Percentiles rank a stretch among this genome's conserved stretches.
Conservation (phyloP, 2,888 invertebrate species). For the Acanthopleura granulata region DNA sequence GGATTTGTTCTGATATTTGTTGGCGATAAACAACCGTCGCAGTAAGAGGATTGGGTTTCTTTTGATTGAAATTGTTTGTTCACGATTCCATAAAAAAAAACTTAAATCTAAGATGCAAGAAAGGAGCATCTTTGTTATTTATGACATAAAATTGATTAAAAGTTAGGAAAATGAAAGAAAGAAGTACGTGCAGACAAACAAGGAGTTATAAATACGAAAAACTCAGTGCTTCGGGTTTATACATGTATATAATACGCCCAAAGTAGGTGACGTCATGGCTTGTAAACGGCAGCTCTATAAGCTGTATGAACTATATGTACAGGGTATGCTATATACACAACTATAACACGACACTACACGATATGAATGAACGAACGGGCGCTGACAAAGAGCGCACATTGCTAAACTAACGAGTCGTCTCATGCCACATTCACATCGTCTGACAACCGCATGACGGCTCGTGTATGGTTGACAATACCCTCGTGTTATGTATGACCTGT, state of each 20-base stretch:
- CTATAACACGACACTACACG: not conserved
- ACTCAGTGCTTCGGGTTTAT: not conserved
- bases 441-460: not conserved
- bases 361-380: not conserved
- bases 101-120: too few relatives aligned
- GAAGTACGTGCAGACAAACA: too few relatives aligned
- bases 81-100: too few relatives aligned
- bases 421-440: not conserved
- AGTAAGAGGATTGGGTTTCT: too few relatives aligned
- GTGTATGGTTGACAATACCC: not conserved
- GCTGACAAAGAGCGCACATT: constrained; percentile 1
- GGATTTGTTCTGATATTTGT: too few relatives aligned
- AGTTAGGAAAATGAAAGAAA: too few relatives aligned
- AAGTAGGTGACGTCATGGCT: not conserved
- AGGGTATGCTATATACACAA: not conserved
- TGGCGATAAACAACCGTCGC: too few relatives aligned
- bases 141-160: too few relatives aligned
- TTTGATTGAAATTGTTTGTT: too few relatives aligned
- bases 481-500: not conserved
- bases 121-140: too few relatives aligned
- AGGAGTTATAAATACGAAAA: too few relatives aligned
- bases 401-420: constrained; percentile 9
- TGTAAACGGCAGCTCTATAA: not conserved
- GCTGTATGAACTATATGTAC: not conserved
- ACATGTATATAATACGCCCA: not conserved